Evolutionary conservation across 2,113 vertebrate genomes (phyloP), one percentile per base, ranked within the genome.

Genomic region (Heloderma charlesbogerti): DNA sequence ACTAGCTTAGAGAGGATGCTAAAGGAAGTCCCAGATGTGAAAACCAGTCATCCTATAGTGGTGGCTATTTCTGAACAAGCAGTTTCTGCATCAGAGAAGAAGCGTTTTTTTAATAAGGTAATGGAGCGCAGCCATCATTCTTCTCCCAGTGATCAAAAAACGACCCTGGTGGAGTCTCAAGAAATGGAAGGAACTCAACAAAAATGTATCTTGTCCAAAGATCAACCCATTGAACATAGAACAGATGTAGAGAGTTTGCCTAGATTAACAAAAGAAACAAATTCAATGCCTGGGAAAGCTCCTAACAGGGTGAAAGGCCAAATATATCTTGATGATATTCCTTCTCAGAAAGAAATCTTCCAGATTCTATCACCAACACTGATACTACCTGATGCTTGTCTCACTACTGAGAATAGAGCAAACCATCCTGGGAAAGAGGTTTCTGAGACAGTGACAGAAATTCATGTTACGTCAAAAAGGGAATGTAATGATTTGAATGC

Each of bases 1-100:
- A 72, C 74, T 54, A 84, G 67, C 75, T 81, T 97, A 88, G 95
- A 95, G 80, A 96, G 94, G 34, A 83, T 96, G 86, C 85, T 93
- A 60, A 94, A 94, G 81, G 96, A 97, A 95, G 81, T 86, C 7
- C 85, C 71, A 69, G 92, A 93, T 92, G 75, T 29, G 1, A 77
- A 84, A 54, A 57, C 69, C 57, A 90, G 43, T 34, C 93, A 90
- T 89, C 92, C 89, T 2, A 4, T 45, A 72, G 67, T 94, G 78
- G 88, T n/a, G 74, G 93, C 85, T 1, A n/a, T 34, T 92, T 91
- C 85, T 20, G 40, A 84, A 92, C 86, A 67, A 51, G 54, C 7
- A 77, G 4, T 9, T 87, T 80, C 86, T 86, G 77, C 74, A 20
- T 60, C 88, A 66, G 63, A 5, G 88, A 75, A 79, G 51, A n/a